Evolutionary conservation across 2,888 invertebrate genomes (phyloP).

Genomic region (Cyclophora punctaria): DNA sequence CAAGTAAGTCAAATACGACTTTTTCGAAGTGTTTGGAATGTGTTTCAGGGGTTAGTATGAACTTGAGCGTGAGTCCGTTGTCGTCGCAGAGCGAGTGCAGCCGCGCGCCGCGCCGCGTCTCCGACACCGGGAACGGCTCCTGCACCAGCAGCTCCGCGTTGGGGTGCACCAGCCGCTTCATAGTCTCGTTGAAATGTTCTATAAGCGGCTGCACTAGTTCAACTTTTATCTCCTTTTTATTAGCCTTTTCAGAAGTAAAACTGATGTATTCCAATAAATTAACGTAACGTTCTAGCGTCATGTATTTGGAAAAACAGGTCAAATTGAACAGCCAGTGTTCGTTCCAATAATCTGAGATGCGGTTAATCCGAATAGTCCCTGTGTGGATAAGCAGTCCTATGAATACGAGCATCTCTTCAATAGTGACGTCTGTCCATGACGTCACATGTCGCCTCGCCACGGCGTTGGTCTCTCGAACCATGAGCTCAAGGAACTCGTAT

Average conservation of each 20-base stretch:
- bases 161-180: not conserved
- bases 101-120: too few relatives aligned
- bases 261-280: conserved; percentile 1
- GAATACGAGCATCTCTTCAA: conserved; percentile 1
- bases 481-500: conserved; percentile 9
- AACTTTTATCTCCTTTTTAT: not conserved
- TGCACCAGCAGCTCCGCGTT: too few relatives aligned
- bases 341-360: conserved; percentile 5
- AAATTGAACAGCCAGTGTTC: conserved; percentile 1
- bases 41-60: too few relatives aligned
- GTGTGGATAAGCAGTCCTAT: conserved; percentile 5
- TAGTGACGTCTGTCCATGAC: not conserved
- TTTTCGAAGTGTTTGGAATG: not conserved
- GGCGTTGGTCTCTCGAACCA: conserved; percentile 1
- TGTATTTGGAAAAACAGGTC: conserved; percentile 1
- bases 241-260: not conserved
- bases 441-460: not conserved
- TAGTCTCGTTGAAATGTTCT: conserved; percentile 2
- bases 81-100: too few relatives aligned
- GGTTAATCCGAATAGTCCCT: conserved; percentile 1
- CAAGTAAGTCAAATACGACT: conserved; percentile 1
- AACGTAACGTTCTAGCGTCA: conserved; percentile 2
- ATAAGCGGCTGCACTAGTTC: conserved; percentile 1
- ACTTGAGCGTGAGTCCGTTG: too few relatives aligned
- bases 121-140: too few relatives aligned